Evolutionary conservation across 2,888 invertebrate species (phyloP).

Genomic region (Colostygia pectinataria): DNA sequence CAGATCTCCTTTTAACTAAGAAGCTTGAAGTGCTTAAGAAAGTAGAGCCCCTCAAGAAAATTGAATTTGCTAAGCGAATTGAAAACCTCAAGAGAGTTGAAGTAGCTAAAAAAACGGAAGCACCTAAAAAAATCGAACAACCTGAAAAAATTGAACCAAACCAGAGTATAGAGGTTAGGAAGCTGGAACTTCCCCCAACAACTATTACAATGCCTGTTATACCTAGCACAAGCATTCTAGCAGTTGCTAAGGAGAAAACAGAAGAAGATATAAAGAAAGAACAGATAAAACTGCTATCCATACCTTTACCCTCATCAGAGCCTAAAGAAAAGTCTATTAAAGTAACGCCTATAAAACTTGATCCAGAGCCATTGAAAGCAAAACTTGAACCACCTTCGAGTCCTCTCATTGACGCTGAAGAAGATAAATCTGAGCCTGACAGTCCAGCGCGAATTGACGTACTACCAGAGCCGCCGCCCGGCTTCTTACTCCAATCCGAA

Average conservation of each 20-base stretch:
- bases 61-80: conserved; percentile 39
- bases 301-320: conserved; percentile 48
- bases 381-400: conserved; percentile 66
- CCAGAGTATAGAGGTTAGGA: conserved; percentile 30
- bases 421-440: conserved; percentile 77
- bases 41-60: conserved; percentile 22
- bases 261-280: conserved; percentile 35
- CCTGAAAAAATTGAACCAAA: conserved; percentile 27
- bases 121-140: conserved; percentile 11
- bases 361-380: conserved; percentile 47
- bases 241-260: conserved; percentile 24
- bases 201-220: conserved; percentile 19
- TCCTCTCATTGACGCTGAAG: conserved; percentile 74
- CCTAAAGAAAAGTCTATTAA: conserved; percentile 41
- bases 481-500: conserved; percentile 73
- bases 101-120: conserved; percentile 37
- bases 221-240: conserved; percentile 21
- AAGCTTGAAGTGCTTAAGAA: conserved; percentile 38
- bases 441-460: conserved; percentile 76
- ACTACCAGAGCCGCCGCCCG: conserved; percentile 76
- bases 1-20: conserved; percentile 36
- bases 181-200: conserved; percentile 25
- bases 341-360: conserved; percentile 51
- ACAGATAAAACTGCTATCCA: conserved; percentile 42
- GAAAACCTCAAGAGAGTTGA: conserved; percentile 44